phyloP scores from a whole-genome alignment of 2,113 vertebrate species.

The Hydrolagus affinis region DNA sequence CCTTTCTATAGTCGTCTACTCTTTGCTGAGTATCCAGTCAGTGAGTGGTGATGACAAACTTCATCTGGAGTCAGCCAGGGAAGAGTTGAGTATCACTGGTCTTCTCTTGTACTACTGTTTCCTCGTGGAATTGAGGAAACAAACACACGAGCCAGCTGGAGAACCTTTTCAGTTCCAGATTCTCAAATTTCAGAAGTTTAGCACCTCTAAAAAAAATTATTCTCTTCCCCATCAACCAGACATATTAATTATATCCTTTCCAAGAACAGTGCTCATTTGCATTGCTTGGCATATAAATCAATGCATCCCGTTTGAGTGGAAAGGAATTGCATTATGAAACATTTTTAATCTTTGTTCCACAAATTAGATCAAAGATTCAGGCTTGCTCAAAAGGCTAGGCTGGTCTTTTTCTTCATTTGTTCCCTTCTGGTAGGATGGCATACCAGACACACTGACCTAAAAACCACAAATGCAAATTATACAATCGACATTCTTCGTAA shows the following conservation, averaged over 20 bases:
- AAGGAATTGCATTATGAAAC: not conserved
- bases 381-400: not conserved
- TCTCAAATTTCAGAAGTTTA: not conserved
- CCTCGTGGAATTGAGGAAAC: not conserved
- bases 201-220: not conserved
- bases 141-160: not conserved
- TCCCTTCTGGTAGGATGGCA: not conserved
- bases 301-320: not conserved
- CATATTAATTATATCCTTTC: not conserved
- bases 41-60: too few relatives aligned
- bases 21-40: too few relatives aligned
- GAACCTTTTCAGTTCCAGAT: not conserved
- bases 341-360: not conserved
- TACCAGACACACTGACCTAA: not conserved
- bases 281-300: too few relatives aligned
- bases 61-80: too few relatives aligned
- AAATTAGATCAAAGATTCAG: not conserved
- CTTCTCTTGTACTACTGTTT: not conserved
- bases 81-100: too few relatives aligned
- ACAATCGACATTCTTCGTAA: not conserved
- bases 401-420: not conserved
- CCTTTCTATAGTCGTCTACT: too few relatives aligned
- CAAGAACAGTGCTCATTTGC: not conserved
- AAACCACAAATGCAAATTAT: too few relatives aligned
- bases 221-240: not conserved